These are phyloP conservation scores for Oplegnathus fasciatus DNA, from an alignment of 2,113 vertebrate genomes.

Conservation along the genomic window DNA sequence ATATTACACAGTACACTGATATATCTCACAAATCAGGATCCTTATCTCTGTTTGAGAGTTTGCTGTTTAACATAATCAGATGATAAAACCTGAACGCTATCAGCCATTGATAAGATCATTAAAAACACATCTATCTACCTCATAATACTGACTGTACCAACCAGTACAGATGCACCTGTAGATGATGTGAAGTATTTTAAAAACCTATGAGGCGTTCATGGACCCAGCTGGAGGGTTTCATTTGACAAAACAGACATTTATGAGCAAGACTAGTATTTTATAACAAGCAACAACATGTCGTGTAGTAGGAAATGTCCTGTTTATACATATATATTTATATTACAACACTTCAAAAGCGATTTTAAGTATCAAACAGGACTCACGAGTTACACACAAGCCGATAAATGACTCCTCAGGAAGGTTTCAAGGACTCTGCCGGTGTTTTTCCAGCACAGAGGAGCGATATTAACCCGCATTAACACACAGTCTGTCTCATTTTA, in stretches of 20 bases:
- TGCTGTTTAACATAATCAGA: not conserved
- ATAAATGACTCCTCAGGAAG: not conserved
- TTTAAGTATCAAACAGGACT: not conserved
- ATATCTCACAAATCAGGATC: not conserved
- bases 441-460: not conserved
- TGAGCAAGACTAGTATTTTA: not conserved
- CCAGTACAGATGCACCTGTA: not conserved
- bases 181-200: not conserved
- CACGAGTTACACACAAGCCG: not conserved
- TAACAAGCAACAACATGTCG: too few species aligned
- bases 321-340: not conserved
- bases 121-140: not conserved
- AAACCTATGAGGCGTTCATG: constrained; percentile 21
- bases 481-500: not conserved
- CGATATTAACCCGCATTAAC: not conserved
- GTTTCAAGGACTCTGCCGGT: not conserved
- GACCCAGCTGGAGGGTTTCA: not conserved
- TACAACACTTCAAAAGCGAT: not conserved
- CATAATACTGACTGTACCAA: not conserved
- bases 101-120: not conserved
- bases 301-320: not conserved
- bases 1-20: not conserved
- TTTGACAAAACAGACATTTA: not conserved
- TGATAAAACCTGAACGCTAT: not conserved
- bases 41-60: not conserved